Percentiles rank a stretch among this genome's conserved stretches.
Conservation (phyloP, 2,888 invertebrate species). For the Thera obeliscata region DNA sequence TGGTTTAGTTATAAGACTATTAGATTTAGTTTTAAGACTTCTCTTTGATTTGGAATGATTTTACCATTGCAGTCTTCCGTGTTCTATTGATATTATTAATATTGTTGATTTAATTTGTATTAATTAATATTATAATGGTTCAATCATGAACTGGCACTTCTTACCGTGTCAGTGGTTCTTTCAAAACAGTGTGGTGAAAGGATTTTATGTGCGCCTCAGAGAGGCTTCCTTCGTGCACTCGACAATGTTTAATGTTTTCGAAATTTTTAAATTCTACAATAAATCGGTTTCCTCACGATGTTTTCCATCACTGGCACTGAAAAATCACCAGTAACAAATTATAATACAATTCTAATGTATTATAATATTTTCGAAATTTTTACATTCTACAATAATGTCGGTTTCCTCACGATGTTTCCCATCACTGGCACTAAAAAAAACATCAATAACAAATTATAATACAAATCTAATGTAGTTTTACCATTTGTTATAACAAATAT, state of each 20-base stretch:
- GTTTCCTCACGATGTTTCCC: too few species aligned
- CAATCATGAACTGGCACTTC: background rate
- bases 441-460: background rate
- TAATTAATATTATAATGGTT: background rate
- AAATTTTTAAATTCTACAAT: too few species aligned
- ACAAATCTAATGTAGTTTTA: slow-evolving; percentile 2
- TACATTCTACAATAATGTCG: too few species aligned
- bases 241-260: too few species aligned
- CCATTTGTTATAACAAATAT: slow-evolving; percentile 15
- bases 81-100: background rate
- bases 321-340: background rate
- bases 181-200: too few species aligned
- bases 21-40: background rate
- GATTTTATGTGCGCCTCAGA: too few species aligned
- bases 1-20: too few species aligned
- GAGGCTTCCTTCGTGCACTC: too few species aligned
- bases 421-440: background rate
- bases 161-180: too few species aligned
- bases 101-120: slow-evolving; percentile 1
- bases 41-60: background rate
- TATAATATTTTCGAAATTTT: too few species aligned
- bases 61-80: slow-evolving; percentile 6
- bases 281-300: too few species aligned
- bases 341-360: background rate
- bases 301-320: background rate